Base-by-base conservation (phyloP, 2,888 invertebrate genomes). In the Tenthredo livida region DNA sequence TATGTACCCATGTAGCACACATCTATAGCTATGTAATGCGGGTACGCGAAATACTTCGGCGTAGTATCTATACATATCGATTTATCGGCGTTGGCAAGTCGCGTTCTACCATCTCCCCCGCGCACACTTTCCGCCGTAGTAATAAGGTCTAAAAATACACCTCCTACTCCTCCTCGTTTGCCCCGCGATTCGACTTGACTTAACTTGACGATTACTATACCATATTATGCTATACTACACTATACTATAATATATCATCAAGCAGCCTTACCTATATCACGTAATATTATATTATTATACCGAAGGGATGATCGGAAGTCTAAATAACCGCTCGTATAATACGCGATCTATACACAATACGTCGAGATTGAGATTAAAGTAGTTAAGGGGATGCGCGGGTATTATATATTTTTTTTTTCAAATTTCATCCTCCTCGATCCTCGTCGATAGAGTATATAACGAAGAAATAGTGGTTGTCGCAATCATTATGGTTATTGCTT, bases 141-240 rank as follows among this genome's bases (percentile, higher is more conserved):
- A 83, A 83, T 83, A 83, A 83, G 67, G 83, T 83, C 83, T 83
- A 83, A 83, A 83, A 83, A 83, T 83, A 83, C 83, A 29, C 65
- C 21, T 61, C 17, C 29, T 54, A 21, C 50, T 29, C 12, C 50
- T 29, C 12, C 73, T 40, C 25, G n/a, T 21, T 73, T 37, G n/a
- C 37, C 37, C 72, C 17, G 37, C 43, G 15, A n/a, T 9, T 43
- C 72, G 70, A 37, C 70, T 37, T 70, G 33, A 33, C 40, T 40
- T 72, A 54, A 54, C 54, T 72, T n/a, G 9, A 15, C 37, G 15
- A 37, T 37, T 17, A 37, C 33, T 72, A 33, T 72, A 37, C 17
- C 5, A n/a, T 54, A 54, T 54, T n/a, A 17, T 54, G n/a, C n/a
- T n/a, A 54, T 7, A n/a, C 6, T 50, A 50, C n/a, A 54, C 54